Conservation (phyloP, 2,113 vertebrate genomes). For the Hemiscyllium ocellatum region DNA sequence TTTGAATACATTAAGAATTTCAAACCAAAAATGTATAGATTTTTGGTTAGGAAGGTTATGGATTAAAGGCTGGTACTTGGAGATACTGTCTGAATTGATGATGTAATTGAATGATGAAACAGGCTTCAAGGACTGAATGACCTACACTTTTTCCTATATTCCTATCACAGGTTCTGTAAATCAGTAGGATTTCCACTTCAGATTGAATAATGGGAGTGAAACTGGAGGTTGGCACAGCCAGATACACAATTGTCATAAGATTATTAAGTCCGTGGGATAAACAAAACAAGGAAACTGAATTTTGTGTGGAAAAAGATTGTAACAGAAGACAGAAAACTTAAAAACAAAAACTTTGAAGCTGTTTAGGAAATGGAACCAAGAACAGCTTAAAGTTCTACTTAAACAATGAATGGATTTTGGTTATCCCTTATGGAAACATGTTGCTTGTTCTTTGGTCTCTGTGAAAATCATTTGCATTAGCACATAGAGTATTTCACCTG, state of each 20-base stretch:
- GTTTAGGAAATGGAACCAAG: not conserved
- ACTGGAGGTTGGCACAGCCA: not conserved
- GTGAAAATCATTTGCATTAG: not conserved
- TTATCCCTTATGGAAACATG: not conserved
- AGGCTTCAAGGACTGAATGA: not conserved
- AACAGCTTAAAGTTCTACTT: not conserved
- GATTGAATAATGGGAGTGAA: not conserved
- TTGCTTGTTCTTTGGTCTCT: not conserved
- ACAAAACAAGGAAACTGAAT: not conserved
- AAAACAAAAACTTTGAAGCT: not conserved
- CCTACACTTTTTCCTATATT: not conserved
- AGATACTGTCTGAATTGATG: not conserved
- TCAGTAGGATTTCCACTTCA: not conserved
- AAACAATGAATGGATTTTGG: not conserved
- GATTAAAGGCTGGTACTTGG: not conserved
- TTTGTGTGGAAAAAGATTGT: not conserved
- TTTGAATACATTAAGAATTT: not conserved
- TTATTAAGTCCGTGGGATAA: not conserved
- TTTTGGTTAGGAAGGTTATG: not conserved
- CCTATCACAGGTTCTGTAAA: not conserved
- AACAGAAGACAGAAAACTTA: not conserved
- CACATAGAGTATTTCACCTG: not conserved
- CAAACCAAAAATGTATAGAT: not conserved
- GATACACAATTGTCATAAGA: not conserved
- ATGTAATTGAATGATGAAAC: not conserved